A percentile compares a stretch with the other conserved stretches of the same genome.
phyloP scores from a whole-genome alignment of 2,113 vertebrate species.

The Panurus biarmicus region DNA sequence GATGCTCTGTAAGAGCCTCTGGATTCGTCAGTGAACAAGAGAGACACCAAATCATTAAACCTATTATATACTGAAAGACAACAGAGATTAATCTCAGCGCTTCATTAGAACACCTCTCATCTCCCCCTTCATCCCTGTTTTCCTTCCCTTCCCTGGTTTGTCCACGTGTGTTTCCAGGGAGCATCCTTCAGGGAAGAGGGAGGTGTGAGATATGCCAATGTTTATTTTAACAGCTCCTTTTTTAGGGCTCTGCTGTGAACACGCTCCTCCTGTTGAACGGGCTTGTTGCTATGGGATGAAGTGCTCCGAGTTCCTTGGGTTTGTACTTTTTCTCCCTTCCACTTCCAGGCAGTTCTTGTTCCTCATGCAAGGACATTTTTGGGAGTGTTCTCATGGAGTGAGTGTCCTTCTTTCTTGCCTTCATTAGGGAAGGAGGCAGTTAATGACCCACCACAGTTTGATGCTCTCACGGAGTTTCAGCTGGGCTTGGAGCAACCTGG shows the following conservation, averaged over 20 bases:
- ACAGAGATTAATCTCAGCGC: not conserved
- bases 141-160: not conserved
- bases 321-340: not conserved
- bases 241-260: slow-evolving; percentile 52
- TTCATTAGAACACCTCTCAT: not conserved
- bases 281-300: slow-evolving; percentile 58
- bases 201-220: slow-evolving; percentile 56
- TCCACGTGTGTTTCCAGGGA: slow-evolving; percentile 26
- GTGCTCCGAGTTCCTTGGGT: not conserved
- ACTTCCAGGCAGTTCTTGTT: not conserved
- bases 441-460: not conserved
- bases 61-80: not conserved
- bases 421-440: not conserved
- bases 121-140: not conserved
- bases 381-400: not conserved
- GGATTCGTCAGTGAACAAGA: not conserved
- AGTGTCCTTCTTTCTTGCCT: not conserved
- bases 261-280: slow-evolving; percentile 24
- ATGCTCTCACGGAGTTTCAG: too few relatives aligned
- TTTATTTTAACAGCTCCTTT: slow-evolving; percentile 64
- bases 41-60: not conserved
- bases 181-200: slow-evolving; percentile 31
- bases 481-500: not conserved
- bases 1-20: not conserved
- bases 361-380: not conserved